Evolutionary conservation across 2,113 vertebrate genomes (phyloP).

Genomic region (Phodopus roborovskii): DNA sequence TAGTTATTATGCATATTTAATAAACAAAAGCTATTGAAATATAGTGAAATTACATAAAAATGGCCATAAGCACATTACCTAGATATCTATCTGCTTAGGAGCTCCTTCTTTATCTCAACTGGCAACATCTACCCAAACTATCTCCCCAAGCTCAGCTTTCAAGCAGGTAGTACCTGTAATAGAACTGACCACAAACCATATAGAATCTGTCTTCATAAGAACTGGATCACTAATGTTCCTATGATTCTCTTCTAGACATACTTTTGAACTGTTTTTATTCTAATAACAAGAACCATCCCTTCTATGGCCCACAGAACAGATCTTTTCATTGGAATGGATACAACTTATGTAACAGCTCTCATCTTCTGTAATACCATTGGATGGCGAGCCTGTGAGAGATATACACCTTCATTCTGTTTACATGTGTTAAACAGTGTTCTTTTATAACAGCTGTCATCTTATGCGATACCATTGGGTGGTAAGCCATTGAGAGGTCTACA

Average conservation of each 20-base stretch:
- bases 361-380: neutral
- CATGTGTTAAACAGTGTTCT: neutral
- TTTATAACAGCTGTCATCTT: too few relatives aligned
- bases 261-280: neutral
- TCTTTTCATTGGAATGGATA: neutral
- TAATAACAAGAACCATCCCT: neutral
- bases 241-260: neutral
- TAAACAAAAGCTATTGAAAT: neutral
- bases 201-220: neutral
- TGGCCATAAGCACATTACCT: neutral
- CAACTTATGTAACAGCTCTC: neutral
- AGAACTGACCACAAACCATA: neutral
- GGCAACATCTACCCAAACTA: neutral
- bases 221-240: neutral
- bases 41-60: neutral
- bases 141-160: neutral
- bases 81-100: neutral
- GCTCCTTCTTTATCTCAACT: neutral
- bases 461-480: too few relatives aligned
- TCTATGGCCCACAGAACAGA: neutral
- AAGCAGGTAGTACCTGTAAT: neutral
- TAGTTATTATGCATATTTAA: neutral
- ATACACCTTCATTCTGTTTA: neutral
- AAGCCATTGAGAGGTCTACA: too few relatives aligned
- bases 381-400: too few relatives aligned